A percentile compares a stretch with the other conserved stretches of the same genome.
Evolutionary conservation across 2,113 vertebrate species (phyloP).

Genomic region (Colaptes auratus): DNA sequence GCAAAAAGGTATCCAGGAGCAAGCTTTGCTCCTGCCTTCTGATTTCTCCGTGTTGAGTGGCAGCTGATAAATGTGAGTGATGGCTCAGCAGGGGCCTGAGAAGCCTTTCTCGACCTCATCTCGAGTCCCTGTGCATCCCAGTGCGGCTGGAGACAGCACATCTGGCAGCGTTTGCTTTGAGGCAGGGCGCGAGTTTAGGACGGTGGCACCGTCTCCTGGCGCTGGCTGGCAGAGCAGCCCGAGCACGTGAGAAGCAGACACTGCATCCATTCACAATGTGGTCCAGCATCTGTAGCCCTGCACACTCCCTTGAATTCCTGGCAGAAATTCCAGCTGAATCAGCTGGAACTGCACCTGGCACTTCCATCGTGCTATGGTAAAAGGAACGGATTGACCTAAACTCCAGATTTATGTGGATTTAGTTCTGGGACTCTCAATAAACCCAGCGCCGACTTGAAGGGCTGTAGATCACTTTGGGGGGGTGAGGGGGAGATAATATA

Average conservation of each 20-base stretch:
- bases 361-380: constrained; percentile 10
- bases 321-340: constrained; percentile 63
- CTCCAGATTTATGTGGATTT: constrained; percentile 55
- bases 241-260: constrained; percentile 27
- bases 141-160: constrained; percentile 14
- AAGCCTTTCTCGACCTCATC: constrained; percentile 1
- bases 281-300: constrained; percentile 20
- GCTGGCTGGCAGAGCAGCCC: constrained; percentile 19
- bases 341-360: constrained; percentile 59
- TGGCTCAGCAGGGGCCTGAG: constrained; percentile 17
- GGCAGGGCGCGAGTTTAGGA: background rate
- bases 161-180: constrained; percentile 45
- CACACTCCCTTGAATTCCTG: constrained; percentile 54
- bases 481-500: background rate
- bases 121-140: background rate
- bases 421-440: constrained; percentile 47
- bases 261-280: constrained; percentile 44
- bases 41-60: background rate
- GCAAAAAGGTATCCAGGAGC: background rate
- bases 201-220: background rate
- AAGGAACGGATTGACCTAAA: constrained; percentile 29
- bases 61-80: background rate
- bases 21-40: background rate
- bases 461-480: background rate
- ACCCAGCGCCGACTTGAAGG: constrained; percentile 16